These are phyloP conservation scores for Serrognathus titanus DNA, from an alignment of 2,888 invertebrate species.

Conservation along the genomic window DNA sequence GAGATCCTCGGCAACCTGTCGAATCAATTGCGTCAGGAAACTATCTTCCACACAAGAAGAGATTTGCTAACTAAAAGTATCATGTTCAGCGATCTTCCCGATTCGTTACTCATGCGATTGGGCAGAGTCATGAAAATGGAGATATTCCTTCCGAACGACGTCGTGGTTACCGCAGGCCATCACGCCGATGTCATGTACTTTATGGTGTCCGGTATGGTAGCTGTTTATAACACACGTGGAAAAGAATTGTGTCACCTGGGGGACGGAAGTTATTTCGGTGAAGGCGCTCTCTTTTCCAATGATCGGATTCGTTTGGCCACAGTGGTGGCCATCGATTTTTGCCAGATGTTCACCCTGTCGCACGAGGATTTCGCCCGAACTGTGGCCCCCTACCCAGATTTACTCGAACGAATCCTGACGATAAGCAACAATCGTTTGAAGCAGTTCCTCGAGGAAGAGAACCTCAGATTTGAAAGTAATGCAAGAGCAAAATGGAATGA, in stretches of 20 bases:
- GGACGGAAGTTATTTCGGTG: constrained; percentile 51
- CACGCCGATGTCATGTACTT: constrained; percentile 45
- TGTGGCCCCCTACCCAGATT: constrained; percentile 42
- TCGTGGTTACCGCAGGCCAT: constrained; percentile 43
- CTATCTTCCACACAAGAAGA: constrained; percentile 41
- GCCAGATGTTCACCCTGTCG: constrained; percentile 45
- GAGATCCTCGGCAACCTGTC: constrained; percentile 46
- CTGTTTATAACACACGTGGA: constrained; percentile 44
- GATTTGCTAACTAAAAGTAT: constrained; percentile 40
- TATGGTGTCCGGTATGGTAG: constrained; percentile 47
- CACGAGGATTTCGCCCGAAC: constrained; percentile 43
- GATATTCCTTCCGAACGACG: constrained; percentile 43
- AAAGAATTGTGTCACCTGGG: constrained; percentile 51
- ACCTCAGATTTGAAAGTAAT: too few relatives aligned
- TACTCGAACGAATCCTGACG: constrained; percentile 39
- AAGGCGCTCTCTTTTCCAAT: constrained; percentile 47
- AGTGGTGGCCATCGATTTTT: constrained; percentile 48
- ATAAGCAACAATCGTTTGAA: constrained; percentile 23
- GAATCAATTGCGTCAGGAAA: constrained; percentile 44
- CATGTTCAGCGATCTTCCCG: constrained; percentile 43
- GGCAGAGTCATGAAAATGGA: constrained; percentile 37
- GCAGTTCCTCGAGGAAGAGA: constrained; percentile 2
- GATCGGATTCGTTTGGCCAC: constrained; percentile 43
- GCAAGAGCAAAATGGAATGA: too few relatives aligned
- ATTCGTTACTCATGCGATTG: constrained; percentile 34